Evolutionary conservation across 2,797 vertebrate genomes (phyloP).

Genomic region (Pseudochirops cupreus): DNA sequence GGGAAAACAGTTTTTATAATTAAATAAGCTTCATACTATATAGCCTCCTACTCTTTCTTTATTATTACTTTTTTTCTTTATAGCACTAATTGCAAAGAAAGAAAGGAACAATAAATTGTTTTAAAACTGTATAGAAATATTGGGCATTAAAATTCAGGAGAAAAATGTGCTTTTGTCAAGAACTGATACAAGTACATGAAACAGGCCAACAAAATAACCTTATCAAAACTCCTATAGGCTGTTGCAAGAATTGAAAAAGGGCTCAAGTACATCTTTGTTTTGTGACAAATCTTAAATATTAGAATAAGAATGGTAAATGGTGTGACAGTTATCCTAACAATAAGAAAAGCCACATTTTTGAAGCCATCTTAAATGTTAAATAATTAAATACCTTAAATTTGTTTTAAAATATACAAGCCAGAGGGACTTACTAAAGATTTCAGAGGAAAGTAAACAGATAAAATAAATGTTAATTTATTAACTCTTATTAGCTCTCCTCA

Average conservation of each 20-base stretch:
- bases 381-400: slow-evolving; percentile 32
- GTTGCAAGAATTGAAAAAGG: slow-evolving; percentile 39
- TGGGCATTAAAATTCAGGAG: slow-evolving; percentile 23
- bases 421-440: slow-evolving; percentile 32
- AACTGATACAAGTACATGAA: slow-evolving; percentile 59
- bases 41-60: slow-evolving; percentile 29
- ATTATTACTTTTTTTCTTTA: slow-evolving; percentile 36
- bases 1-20: slow-evolving; percentile 18
- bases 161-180: slow-evolving; percentile 42
- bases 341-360: slow-evolving; percentile 31
- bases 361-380: slow-evolving; percentile 42
- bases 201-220: slow-evolving; percentile 32
- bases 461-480: slow-evolving; percentile 9
- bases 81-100: slow-evolving; percentile 40
- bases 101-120: slow-evolving; percentile 12
- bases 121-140: slow-evolving; percentile 25
- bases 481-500: too few species aligned
- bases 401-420: slow-evolving; percentile 15
- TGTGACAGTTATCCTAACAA: neutral
- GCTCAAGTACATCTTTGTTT: slow-evolving; percentile 53
- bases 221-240: slow-evolving; percentile 43
- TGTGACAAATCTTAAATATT: slow-evolving; percentile 39
- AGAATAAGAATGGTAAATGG: slow-evolving; percentile 21
- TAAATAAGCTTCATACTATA: neutral
- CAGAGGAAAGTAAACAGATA: neutral